Evolutionary conservation across 2,797 vertebrate genomes (phyloP), one percentile per base, ranked within the genome.

Genomic region (Leuciscus waleckii): DNA sequence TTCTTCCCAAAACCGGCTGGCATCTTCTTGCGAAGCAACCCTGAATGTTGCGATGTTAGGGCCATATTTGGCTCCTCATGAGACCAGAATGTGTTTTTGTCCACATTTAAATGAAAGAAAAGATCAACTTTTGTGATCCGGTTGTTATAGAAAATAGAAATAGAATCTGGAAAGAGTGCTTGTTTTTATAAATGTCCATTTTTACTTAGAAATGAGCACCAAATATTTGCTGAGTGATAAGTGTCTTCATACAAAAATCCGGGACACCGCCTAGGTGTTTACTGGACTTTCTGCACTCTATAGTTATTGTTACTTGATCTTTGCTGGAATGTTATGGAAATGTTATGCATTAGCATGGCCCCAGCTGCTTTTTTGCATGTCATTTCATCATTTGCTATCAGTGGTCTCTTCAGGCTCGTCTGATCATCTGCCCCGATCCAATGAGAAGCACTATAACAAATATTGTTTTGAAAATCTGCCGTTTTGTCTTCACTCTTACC

Each of bases 351-450:
- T 81, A 79, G 80, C 51, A 46, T 82, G 82, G 82, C 70, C 87
- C 85, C 89, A 91, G 88, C 90, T 92, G 91, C 80, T 88, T 86
- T 32, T 87, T 65, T 65, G 71, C 87, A 90, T 89, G 84, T 80
- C 87, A 88, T 89, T 90, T 88, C 86, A 90, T 87, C 87, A 87
- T 87, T 84, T 71, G 82, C 77, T 87, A 87, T 87, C 82, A 86
- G 89, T 83, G 19, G 78, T 80, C 79, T 89, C 86, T 83, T 87
- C 85, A 89, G 90, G 82, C 79, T 89, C 65, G 82, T 87, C 88
- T 96, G 95, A 96, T 95, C 93, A 92, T 93, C 92, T 94, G 94
- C 94, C 95, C 94, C 81, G 91, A 94, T 92, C 94, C 92, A 94
- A 90, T 93, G 93, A 88, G 71, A 85, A 78, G 67, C 73, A 75